phyloP scores from a whole-genome alignment of 2,888 invertebrate genomes.

The Sycophila texana region DNA sequence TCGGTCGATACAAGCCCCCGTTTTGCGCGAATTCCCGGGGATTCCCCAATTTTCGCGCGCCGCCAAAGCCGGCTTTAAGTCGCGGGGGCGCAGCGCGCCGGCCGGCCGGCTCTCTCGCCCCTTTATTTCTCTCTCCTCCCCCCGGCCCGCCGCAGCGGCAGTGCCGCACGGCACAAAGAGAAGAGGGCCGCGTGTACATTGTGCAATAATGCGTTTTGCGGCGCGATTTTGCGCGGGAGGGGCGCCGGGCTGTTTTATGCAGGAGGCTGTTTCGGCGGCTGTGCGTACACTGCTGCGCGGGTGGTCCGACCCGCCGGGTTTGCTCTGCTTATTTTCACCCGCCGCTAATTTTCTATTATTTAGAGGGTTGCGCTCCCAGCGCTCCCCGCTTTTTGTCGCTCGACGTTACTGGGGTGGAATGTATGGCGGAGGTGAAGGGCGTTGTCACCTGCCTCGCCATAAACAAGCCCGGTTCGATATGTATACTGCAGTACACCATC shows the following conservation, averaged over 20 bases:
- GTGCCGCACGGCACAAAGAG: conserved; percentile 1
- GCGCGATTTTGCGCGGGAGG: conserved; percentile 3
- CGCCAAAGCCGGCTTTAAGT: conserved; percentile 63
- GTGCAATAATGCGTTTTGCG: conserved; percentile 26
- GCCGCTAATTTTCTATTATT: conserved; percentile 14
- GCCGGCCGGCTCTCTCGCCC: conserved; percentile 19
- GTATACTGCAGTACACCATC: too few species aligned
- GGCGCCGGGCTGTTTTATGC: too few species aligned
- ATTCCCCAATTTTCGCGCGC: conserved; percentile 71
- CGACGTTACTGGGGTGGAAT: background rate
- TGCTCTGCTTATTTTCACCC: conserved; percentile 17
- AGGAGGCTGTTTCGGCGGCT: background rate
- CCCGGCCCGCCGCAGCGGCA: background rate
- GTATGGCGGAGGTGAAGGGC: background rate
- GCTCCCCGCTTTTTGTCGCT: background rate
- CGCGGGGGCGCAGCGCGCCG: conserved; percentile 29
- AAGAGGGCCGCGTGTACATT: background rate
- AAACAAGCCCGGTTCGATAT: background rate
- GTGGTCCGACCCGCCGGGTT: background rate
- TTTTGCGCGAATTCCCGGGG: conserved; percentile 69
- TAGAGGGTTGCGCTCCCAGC: background rate
- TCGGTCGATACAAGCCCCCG: conserved; percentile 70
- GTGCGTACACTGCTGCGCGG: too few species aligned
- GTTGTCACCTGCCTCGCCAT: conserved; percentile 9
- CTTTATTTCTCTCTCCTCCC: background rate